A percentile compares a stretch with the other conserved stretches of the same genome.
Evolutionary conservation across 2,888 invertebrate species (phyloP).

Genomic region (Tetranychus truncatus): DNA sequence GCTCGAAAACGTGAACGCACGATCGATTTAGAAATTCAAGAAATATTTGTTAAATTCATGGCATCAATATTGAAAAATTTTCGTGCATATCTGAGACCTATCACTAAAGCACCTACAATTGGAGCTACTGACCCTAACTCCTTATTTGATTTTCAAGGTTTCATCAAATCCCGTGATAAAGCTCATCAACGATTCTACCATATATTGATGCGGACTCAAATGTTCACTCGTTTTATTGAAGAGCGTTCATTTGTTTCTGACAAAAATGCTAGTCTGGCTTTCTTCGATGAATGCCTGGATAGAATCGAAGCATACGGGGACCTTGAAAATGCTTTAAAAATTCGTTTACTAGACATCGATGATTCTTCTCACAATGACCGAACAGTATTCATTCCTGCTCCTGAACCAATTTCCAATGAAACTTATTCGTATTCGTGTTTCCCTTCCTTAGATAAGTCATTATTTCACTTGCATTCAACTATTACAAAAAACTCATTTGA

Average conservation of each 20-base stretch:
- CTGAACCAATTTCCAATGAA: constrained; percentile 44
- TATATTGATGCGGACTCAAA: constrained; percentile 75
- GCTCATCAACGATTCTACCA: constrained; percentile 56
- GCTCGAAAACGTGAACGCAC: constrained; percentile 42
- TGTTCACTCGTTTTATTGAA: constrained; percentile 95
- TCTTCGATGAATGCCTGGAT: constrained; percentile 93
- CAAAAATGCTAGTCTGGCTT: constrained; percentile 79
- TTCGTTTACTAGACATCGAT: constrained; percentile 58
- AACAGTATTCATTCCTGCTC: constrained; percentile 84
- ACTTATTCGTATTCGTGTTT: constrained; percentile 30
- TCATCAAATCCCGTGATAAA: constrained; percentile 70
- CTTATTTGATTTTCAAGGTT: constrained; percentile 74
- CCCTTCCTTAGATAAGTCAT: constrained; percentile 33
- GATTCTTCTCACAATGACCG: constrained; percentile 55
- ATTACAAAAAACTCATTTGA: not conserved
- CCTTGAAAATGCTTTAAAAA: constrained; percentile 22
- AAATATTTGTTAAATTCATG: constrained; percentile 89
- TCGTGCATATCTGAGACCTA: constrained; percentile 65
- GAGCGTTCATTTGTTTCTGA: constrained; percentile 97
- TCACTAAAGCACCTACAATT: constrained; percentile 76
- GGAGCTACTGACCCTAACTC: constrained; percentile 88
- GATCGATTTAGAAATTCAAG: constrained; percentile 82
- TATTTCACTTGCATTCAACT: constrained; percentile 32
- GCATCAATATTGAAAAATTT: constrained; percentile 78
- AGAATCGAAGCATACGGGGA: constrained; percentile 34